Evolutionary conservation across 2,888 invertebrate species (phyloP), one percentile per base, ranked within the genome.

Genomic region (Philonicus albiceps): DNA sequence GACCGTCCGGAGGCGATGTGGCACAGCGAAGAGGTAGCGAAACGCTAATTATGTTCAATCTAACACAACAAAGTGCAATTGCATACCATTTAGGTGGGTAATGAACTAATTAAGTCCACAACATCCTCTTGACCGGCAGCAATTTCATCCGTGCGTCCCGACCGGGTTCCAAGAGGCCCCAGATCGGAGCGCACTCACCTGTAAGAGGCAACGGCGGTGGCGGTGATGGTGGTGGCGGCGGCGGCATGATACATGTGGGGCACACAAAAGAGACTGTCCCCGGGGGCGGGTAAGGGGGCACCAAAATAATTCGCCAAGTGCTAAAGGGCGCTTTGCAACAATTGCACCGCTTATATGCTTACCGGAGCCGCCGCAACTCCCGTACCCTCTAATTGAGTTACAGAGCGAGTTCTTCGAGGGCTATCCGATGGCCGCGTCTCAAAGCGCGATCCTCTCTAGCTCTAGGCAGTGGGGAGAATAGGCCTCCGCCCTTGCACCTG

Each of bases 61-160:
- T 87, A 87, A 88, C 75, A 87, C 85, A 88, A 88, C 87, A 88
- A 88, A 88, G 87, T 87, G 87, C 88, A 88, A 88, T 88, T 88
- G 88, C 88, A 88, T 88, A 87, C 81, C 88, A 88, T 88, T 89
- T 88, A 88, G 87, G 88, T 88, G 88, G 88, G 86, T 89, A 88
- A 88, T 88, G 89, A 89, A 88, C 89, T 89, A 89, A 89, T 89
- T 89, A 89, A 88, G 87, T 89, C 88, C 87, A 87, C 88, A 88
- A 64, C 37, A 72, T 37, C 37, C 19, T 64, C 37, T 13, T 86
- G 55, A 34, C 81, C 76, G 64, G 64, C 64, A 64, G 27, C 16
- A 11, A 74, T 74, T 53, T 73, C 74, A 49, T 64, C 64, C 7
- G 22, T 5, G n/a, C 8, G 1, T 22, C 22, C 13, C 40, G 40